Evolutionary conservation across 2,797 vertebrate species (phyloP).

Genomic region (Chromis chromis): DNA sequence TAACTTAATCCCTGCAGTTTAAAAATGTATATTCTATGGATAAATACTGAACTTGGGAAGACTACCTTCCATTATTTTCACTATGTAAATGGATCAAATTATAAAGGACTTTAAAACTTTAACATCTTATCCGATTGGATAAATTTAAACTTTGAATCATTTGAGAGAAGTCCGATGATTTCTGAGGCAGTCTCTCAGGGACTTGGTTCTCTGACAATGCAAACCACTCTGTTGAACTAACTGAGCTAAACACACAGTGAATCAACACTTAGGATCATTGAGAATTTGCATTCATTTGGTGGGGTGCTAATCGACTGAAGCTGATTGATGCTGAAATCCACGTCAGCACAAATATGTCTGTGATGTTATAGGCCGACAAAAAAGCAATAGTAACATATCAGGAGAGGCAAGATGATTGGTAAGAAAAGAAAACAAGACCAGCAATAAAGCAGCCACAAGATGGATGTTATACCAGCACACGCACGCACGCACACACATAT

Average conservation of each 20-base stretch:
- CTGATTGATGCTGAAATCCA: conserved; percentile 15
- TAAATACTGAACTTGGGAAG: not conserved
- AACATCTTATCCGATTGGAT: not conserved
- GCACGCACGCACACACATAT: not conserved
- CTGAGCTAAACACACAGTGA: conserved; percentile 6
- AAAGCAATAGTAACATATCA: conserved; percentile 25
- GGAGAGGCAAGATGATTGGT: conserved; percentile 35
- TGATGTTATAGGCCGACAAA: conserved; percentile 28
- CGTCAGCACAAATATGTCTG: conserved; percentile 8
- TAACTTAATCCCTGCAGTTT: not conserved
- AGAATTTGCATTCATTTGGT: conserved; percentile 6
- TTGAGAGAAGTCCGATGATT: not conserved
- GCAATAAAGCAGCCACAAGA: conserved; percentile 46
- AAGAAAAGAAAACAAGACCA: conserved; percentile 27
- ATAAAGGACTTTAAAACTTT: not conserved
- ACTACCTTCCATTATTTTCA: not conserved
- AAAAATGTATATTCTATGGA: not conserved
- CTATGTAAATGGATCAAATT: not conserved
- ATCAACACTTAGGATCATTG: conserved; percentile 10
- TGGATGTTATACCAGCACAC: conserved; percentile 38
- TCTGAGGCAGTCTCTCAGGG: not conserved
- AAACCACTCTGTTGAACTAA: conserved; percentile 9
- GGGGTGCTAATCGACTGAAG: conserved; percentile 7
- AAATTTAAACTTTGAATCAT: not conserved
- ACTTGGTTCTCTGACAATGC: not conserved